Evolutionary conservation across 2,113 vertebrate genomes (phyloP).

Genomic region (Hipposideros armiger): DNA sequence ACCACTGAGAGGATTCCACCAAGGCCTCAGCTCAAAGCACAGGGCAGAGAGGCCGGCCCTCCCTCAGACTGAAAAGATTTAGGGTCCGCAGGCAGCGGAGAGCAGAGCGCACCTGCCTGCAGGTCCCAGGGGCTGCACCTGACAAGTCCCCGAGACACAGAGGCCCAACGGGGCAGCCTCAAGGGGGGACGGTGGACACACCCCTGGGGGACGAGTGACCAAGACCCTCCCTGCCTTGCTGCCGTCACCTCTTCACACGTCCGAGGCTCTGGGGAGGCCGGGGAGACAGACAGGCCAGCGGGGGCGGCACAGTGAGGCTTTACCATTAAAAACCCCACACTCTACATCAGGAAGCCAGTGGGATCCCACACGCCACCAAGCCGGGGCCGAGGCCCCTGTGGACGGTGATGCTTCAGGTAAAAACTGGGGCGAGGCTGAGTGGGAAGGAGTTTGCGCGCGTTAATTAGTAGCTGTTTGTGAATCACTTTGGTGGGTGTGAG

Average conservation of each 20-base stretch:
- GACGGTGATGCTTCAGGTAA: neutral
- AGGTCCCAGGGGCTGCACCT: too few relatives aligned
- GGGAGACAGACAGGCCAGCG: neutral
- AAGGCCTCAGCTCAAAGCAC: neutral
- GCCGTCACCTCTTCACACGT: neutral
- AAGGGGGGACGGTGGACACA: neutral
- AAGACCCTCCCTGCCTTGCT: neutral
- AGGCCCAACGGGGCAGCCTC: too few relatives aligned
- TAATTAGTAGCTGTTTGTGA: conserved; percentile 36
- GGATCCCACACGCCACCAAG: too few relatives aligned
- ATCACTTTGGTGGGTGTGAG: neutral
- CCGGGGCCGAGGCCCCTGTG: too few relatives aligned
- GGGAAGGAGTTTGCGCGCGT: neutral
- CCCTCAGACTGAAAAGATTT: neutral
- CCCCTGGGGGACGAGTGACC: too few relatives aligned
- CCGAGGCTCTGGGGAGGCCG: neutral
- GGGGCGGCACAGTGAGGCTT: neutral
- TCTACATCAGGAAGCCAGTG: too few relatives aligned
- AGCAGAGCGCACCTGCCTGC: too few relatives aligned
- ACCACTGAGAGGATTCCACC: neutral
- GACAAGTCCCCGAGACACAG: too few relatives aligned
- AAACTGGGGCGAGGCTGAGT: neutral
- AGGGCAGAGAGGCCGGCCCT: neutral
- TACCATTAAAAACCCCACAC: too few relatives aligned
- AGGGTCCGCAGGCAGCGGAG: too few relatives aligned